Conservation (phyloP, 1,140 invertebrate species). For the Pachypeltis micranthus region DNA sequence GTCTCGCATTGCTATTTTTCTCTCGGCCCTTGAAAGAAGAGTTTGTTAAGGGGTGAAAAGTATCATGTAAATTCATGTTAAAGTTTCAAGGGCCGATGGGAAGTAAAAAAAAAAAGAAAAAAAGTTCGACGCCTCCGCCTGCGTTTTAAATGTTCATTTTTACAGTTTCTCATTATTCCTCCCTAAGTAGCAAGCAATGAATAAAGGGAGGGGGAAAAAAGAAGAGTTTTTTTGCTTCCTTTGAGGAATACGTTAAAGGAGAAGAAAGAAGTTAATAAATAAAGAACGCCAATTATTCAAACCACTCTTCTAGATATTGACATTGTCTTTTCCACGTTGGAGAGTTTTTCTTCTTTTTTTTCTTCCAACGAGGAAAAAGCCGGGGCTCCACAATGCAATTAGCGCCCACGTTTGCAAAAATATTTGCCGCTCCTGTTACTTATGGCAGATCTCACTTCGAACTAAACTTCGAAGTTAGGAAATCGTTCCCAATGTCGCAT, state of each 20-base stretch:
- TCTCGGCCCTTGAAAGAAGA: not conserved
- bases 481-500: too few species aligned
- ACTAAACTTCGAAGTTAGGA: too few species aligned
- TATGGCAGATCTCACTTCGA: too few species aligned
- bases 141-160: not conserved
- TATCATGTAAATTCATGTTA: constrained; percentile 6
- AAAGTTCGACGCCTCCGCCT: constrained; percentile 3
- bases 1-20: too few species aligned
- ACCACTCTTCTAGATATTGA: not conserved
- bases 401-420: not conserved
- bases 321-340: not conserved
- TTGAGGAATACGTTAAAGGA: too few species aligned
- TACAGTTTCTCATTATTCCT: constrained; percentile 3
- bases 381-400: not conserved
- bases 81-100: too few species aligned
- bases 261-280: not conserved
- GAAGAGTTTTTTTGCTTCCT: too few species aligned
- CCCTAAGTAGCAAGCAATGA: not conserved
- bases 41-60: not conserved
- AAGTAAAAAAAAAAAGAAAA: too few species aligned
- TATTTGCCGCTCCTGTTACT: not conserved
- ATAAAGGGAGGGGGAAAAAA: constrained; percentile 3
- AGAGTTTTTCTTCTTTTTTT: not conserved
- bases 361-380: not conserved
- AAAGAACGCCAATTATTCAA: constrained; percentile 1